Base-by-base conservation (phyloP, 1,140 invertebrate genomes). In the Parapsyche elsis region DNA sequence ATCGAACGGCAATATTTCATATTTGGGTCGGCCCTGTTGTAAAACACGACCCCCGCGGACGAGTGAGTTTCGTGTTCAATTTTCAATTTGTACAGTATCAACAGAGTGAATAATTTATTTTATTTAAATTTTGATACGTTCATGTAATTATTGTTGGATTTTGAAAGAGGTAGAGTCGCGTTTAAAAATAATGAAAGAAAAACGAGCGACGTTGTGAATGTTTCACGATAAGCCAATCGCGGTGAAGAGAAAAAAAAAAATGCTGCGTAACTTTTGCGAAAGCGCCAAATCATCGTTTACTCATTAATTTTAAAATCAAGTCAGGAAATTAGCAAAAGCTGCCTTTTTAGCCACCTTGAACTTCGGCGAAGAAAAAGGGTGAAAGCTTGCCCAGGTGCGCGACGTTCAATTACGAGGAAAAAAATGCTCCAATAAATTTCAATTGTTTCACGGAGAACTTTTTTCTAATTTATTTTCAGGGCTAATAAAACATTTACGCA, bases 1-100 rank as follows among this genome's bases (percentile, higher is more conserved):
- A 59, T 26, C 57, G 75, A 45, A 61, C 24, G 46, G 14, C 71
- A 19, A 73, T 73, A 73, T 73, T 73, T 46, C 71, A 45, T 19
- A 9, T n/a, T 46, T 73, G 30, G 5, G 45, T 38, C 30, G 24
- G 24, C 64, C 24, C 2, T 21, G 64, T 67, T 21, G 16, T 16
- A 24, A 74, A 74, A 53, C 53, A 19, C 70, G 16, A 30, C 24
- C 53, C 23, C n/a, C 7, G 16, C 67, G 67, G 59, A 64, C 9
- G 9, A 49, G 9, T 49, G 46, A 49, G n/a, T 9, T 49, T 49
- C 46, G 53, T 57, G 30, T 38, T 38, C 30, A 38, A 38, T 38
- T 38, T 38, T 7, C 30, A 38, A 38, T 38, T 38, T 38, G 30
- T 38, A 38, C 7, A 38, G 1, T 38, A 38, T 7, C 30, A 38